These are phyloP conservation scores for Piaya cayana DNA, from an alignment of 2,113 vertebrate genomes.

Conservation along the genomic window DNA sequence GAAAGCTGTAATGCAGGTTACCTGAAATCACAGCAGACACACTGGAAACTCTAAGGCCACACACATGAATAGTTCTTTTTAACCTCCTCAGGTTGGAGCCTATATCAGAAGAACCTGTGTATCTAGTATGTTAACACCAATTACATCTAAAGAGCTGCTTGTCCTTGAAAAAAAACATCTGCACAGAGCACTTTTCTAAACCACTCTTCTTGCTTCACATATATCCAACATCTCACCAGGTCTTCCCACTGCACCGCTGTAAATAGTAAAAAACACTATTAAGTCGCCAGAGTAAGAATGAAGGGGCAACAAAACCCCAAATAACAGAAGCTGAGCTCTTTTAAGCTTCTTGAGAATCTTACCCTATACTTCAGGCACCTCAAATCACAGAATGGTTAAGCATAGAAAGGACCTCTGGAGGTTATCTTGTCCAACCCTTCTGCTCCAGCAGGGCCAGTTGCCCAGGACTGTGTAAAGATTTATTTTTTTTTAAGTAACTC, in stretches of 20 bases:
- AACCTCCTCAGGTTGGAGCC: neutral
- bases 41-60: neutral
- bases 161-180: neutral
- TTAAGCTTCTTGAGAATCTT: neutral
- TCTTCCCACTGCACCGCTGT: neutral
- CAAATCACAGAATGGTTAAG: neutral
- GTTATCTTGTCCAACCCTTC: neutral
- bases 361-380: neutral
- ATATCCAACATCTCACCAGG: neutral
- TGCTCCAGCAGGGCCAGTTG: neutral
- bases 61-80: neutral
- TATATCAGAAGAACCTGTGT: neutral
- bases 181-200: neutral
- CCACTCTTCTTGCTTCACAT: neutral
- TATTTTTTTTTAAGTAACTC: rapidly evolving
- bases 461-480: rapidly evolving
- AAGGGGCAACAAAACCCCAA: neutral
- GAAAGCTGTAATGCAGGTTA: rapidly evolving
- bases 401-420: neutral
- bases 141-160: neutral
- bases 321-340: neutral
- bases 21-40: neutral
- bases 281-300: neutral
- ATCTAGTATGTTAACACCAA: neutral
- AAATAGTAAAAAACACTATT: neutral